Evolutionary conservation across 35 echinoderm and acorn worm species (phyloP).

Genomic region (Lytechinus variegatus): DNA sequence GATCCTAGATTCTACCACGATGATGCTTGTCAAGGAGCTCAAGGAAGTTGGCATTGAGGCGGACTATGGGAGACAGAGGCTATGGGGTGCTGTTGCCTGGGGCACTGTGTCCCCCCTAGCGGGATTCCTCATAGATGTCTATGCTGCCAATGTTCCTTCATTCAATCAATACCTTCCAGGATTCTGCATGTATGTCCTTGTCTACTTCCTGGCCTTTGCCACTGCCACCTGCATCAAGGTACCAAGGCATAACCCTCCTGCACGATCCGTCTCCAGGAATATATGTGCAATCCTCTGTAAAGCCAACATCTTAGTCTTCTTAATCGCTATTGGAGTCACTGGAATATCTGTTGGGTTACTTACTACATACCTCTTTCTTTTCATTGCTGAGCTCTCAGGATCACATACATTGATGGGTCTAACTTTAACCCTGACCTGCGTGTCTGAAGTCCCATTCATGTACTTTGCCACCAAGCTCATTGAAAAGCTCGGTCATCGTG

Average conservation of each 20-base stretch:
- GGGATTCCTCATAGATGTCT: conserved; percentile 70
- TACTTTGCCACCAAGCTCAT: conserved; percentile 66
- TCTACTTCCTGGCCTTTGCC: neutral
- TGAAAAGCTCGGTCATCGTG: conserved; percentile 53
- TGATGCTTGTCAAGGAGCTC: conserved; percentile 67
- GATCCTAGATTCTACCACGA: conserved; percentile 69
- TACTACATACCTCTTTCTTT: conserved; percentile 79
- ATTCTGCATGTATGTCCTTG: conserved; percentile 51
- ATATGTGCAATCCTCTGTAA: conserved; percentile 54
- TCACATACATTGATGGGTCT: conserved; percentile 83
- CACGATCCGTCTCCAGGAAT: conserved; percentile 35
- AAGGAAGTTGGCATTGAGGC: conserved; percentile 28
- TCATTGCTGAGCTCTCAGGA: conserved; percentile 71
- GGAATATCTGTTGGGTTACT: conserved; percentile 88
- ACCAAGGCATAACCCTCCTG: conserved; percentile 38
- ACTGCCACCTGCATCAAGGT: neutral
- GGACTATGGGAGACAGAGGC: conserved; percentile 67
- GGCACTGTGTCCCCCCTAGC: conserved; percentile 66
- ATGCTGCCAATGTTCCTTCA: neutral
- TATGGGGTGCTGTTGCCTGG: conserved; percentile 91
- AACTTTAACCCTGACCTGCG: conserved; percentile 54
- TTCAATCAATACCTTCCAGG: conserved; percentile 35
- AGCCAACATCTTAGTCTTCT: conserved; percentile 67
- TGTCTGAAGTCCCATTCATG: conserved; percentile 64
- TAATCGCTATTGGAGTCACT: conserved; percentile 59